Base-by-base conservation (phyloP, 2,113 vertebrate genomes). In the Prinia subflava region DNA sequence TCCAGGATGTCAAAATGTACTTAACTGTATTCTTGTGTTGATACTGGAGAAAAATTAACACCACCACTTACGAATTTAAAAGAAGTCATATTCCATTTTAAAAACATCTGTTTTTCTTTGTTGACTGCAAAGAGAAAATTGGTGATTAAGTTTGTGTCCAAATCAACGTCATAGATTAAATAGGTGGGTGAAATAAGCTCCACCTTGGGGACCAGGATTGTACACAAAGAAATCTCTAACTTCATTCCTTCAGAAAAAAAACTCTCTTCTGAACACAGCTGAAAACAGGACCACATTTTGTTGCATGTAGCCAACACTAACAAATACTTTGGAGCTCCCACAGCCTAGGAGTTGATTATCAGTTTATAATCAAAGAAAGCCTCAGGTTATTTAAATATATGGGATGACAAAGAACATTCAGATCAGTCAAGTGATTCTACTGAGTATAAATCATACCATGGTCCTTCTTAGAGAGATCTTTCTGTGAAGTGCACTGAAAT, bases 91-190 rank as follows among this genome's bases (percentile, higher is more conserved):
- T n/a, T 52, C 11, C 2, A 0, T 10, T 74, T 64, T 7, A 22
- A 69, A 77, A 65, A 64, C 23, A 8, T 17, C 2, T 28, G 0
- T 12, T 64, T 76, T 67, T 41, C 16, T 85, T 37, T 39, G 1
- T 12, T 70, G 15, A 14, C 30, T 30, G n/a, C 46, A 52, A 64
- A 65, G 6, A 35, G 25, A 65, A 27, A 3, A 4, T 23, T 28
- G 27, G 1, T 62, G 3, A 31, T 5, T 23, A 50, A 23, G 2
- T 52, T 33, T 74, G 4, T 7, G 11, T 24, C 7, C 24, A 65
- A 25, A 31, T 13, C 22, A n/a, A 3, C 1, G 0, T 7, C 15
- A 63, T 0, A 35, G 10, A 28, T 23, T 0, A 41, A 44, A 56
- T 3, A 70, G 1, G 6, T 44, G 8, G 37, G 7, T 31, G 28